Evolutionary conservation across 2,113 vertebrate species (phyloP).

Genomic region (Circaetus gallicus): DNA sequence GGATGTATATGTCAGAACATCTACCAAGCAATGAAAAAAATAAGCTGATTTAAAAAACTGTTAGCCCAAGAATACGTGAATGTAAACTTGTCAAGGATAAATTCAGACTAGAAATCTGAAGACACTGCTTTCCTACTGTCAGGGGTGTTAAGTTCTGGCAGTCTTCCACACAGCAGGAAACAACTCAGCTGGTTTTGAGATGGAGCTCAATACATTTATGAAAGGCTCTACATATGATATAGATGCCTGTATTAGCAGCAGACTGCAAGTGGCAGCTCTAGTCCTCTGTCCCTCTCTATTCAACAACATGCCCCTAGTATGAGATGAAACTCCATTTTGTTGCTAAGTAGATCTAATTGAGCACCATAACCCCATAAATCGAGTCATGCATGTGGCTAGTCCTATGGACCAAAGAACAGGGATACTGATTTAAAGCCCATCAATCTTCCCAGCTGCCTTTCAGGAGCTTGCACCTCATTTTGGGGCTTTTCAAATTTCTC

Average conservation of each 20-base stretch:
- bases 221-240: accelerated
- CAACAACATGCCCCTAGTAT: not conserved
- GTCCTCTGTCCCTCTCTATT: not conserved
- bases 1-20: not conserved
- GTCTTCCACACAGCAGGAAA: not conserved
- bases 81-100: not conserved
- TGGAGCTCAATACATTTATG: accelerated
- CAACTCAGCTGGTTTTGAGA: not conserved
- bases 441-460: not conserved
- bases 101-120: not conserved
- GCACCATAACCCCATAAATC: not conserved
- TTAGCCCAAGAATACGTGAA: not conserved
- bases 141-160: not conserved
- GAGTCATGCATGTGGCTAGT: not conserved
- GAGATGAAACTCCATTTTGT: not conserved
- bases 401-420: not conserved
- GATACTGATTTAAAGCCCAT: not conserved
- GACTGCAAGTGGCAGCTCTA: accelerated
- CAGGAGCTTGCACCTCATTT: not conserved
- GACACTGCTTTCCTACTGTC: not conserved
- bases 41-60: not conserved
- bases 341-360: not conserved
- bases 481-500: not conserved
- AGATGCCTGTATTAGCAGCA: not conserved
- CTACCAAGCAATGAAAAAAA: not conserved